Conservation (phyloP, 2,113 vertebrate species). For the Tychaedon coryphoeus region DNA sequence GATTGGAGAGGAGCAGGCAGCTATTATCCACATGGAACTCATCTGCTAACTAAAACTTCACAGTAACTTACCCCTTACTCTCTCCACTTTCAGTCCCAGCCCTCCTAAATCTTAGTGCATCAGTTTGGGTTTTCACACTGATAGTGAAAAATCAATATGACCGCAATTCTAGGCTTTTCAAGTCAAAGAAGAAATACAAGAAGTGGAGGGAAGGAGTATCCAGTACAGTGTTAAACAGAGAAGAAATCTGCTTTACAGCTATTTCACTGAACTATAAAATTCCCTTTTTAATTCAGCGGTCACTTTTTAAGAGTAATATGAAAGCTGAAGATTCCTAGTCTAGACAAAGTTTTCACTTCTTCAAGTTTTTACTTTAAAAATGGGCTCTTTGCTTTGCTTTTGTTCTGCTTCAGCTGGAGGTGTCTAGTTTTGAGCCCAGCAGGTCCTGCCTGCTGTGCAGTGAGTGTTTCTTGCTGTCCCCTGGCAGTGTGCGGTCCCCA, state of each 20-base stretch:
- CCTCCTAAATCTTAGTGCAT: slow-evolving; percentile 14
- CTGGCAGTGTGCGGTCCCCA: slow-evolving; percentile 79
- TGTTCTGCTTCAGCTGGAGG: fast-evolving
- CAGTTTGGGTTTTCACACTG: background rate
- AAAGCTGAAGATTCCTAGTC: background rate
- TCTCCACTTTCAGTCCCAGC: background rate
- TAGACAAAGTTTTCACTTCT: background rate
- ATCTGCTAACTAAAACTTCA: background rate
- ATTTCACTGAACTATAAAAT: background rate
- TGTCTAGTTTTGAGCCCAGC: background rate
- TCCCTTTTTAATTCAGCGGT: background rate
- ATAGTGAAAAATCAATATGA: background rate
- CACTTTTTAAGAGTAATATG: background rate
- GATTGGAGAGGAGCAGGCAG: background rate
- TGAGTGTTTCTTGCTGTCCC: background rate
- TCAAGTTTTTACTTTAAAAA: background rate
- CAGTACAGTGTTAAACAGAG: background rate
- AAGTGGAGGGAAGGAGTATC: background rate
- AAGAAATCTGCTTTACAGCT: background rate
- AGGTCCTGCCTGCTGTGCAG: background rate
- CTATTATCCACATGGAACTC: background rate
- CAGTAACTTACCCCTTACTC: background rate
- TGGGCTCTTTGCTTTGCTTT: background rate
- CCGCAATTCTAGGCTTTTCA: background rate
- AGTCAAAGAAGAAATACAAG: background rate